Evolutionary conservation across 92 coral and sea anemone species (phyloP).

Genomic region (Anthopleura xanthogrammica): DNA sequence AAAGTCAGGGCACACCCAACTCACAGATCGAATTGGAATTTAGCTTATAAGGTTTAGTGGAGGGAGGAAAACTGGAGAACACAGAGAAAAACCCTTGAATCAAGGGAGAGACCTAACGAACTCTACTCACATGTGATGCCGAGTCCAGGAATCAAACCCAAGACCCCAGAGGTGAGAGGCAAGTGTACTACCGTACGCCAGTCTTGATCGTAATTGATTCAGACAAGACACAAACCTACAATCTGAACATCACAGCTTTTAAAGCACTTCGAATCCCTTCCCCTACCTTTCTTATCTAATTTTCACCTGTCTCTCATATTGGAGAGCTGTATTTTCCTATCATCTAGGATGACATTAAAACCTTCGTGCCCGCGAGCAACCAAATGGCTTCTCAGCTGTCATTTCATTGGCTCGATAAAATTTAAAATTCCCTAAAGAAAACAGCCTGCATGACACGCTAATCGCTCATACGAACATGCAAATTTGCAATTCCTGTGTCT

Average conservation of each 20-base stretch:
- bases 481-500: neutral
- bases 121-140: too few species aligned
- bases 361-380: neutral
- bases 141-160: too few species aligned
- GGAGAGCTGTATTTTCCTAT: neutral
- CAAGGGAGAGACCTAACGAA: too few species aligned
- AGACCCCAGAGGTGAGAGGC: too few species aligned
- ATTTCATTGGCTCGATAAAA: neutral
- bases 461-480: neutral
- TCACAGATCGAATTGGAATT: too few species aligned
- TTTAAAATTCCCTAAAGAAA: neutral
- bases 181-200: too few species aligned
- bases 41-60: too few species aligned
- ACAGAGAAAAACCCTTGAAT: too few species aligned
- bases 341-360: neutral
- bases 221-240: too few species aligned
- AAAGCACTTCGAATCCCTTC: neutral
- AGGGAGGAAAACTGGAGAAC: too few species aligned
- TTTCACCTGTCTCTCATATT: neutral
- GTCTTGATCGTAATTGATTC: too few species aligned
- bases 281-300: neutral
- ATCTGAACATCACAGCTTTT: neutral
- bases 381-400: neutral
- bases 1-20: too few species aligned
- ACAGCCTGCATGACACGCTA: neutral